Evolutionary conservation across 2,888 invertebrate genomes (phyloP), one percentile per base, ranked within the genome.

Genomic region (Leucania comma): DNA sequence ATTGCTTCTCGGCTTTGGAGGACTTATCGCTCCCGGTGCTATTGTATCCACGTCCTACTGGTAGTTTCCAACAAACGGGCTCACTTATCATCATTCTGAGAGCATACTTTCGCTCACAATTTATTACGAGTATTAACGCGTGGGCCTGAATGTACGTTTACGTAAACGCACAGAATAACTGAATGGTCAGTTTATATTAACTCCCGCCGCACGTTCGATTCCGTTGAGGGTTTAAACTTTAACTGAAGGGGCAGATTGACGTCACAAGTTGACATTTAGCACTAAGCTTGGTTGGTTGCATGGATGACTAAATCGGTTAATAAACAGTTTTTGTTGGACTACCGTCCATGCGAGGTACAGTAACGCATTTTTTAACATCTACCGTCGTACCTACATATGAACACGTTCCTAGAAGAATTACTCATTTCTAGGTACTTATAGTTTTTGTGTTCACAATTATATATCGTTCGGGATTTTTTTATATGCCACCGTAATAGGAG

Each of bases 331-430:
- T 81, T 81, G 65, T 57, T 54, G 20, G 42, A 32, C 56, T 46
- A 53, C 57, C 57, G 54, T 53, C 71, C 66, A 59, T 66, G 50
- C 69, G 38, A 66, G 64, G 81, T 79, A 73, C 68, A 72, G 78
- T 83, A 81, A 77, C 65, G 74, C 69, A 60, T 71, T 70, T 77
- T 60, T 42, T 42, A 17, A 78, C 64, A 72, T 67, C 29, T 22
- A 81, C 51, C 26, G 64, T 65, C 67, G 61, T 81, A 71, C 81
- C 71, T n/a, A n/a, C n/a, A n/a, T 84, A 82, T 83, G 69, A 72
- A 80, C 74, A 63, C 48, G 75, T 84, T 83, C 84, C 68, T 51
- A 63, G 83, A 83, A 84, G 69, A 73, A 80, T 72, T 51, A 75
- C 29, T 75, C 60, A 82, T 80, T 83, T 84, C 84, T 62, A 50